phyloP scores from a whole-genome alignment of 2,888 invertebrate species.

The Eledona agricola region DNA sequence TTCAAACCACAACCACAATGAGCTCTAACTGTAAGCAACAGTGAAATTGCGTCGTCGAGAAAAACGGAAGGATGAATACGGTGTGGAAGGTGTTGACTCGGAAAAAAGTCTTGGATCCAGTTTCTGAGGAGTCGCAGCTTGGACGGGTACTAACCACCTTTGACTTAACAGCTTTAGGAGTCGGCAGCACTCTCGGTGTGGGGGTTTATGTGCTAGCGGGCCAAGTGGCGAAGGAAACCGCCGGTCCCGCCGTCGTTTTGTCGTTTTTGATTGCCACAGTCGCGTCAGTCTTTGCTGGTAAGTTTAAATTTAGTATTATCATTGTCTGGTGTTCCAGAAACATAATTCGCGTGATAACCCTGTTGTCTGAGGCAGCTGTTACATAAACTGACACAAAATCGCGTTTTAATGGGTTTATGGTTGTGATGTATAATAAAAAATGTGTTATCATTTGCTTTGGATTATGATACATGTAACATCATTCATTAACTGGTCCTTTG shows the following conservation, averaged over 20 bases:
- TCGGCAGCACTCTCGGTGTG: constrained; percentile 86
- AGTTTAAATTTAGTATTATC: constrained; percentile 41
- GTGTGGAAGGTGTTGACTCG: constrained; percentile 57
- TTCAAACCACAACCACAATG: no score
- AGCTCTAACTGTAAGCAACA: no score
- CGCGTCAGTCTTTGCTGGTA: constrained; percentile 89
- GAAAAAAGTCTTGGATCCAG: constrained; percentile 56
- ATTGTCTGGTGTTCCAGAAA: constrained; percentile 1
- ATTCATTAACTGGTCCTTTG: no score
- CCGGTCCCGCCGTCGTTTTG: constrained; percentile 86
- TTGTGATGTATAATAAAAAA: no score
- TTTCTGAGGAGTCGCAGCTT: constrained; percentile 62
- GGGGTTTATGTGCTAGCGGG: constrained; percentile 92
- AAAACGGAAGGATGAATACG: constrained; percentile 44
- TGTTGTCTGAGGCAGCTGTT: no score
- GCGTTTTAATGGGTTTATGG: no score
- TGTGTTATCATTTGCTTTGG: no score
- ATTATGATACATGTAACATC: no score
- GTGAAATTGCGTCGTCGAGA: not conserved
- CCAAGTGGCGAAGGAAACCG: constrained; percentile 78
- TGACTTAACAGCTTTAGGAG: constrained; percentile 84
- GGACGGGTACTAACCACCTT: constrained; percentile 80
- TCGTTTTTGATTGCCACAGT: constrained; percentile 88
- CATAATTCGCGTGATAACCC: constrained; percentile 1
- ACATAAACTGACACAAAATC: no score